phyloP scores from a whole-genome alignment of 2,797 vertebrate genomes.

The Manis crassicaudata region DNA sequence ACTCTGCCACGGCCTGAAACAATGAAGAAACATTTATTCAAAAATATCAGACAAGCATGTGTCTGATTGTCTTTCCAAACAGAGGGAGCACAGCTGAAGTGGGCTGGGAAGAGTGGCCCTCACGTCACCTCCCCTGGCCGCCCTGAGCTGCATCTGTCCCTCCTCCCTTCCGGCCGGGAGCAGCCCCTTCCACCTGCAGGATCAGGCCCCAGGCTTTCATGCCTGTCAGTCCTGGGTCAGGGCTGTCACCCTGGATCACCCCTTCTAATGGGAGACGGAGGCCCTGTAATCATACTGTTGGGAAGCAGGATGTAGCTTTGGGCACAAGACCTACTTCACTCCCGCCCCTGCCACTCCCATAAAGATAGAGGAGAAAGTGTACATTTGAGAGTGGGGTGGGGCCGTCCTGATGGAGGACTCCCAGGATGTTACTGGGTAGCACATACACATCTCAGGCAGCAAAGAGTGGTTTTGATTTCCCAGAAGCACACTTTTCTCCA shows the following conservation, averaged over 20 bases:
- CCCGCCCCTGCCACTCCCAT: too few species aligned
- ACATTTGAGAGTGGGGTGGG: neutral
- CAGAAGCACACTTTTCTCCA: slow-evolving; percentile 41
- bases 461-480: slow-evolving; percentile 26
- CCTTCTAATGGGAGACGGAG: slow-evolving; percentile 77
- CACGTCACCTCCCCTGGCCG: slow-evolving; percentile 73
- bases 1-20: neutral
- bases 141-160: slow-evolving; percentile 23
- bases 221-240: slow-evolving; percentile 77
- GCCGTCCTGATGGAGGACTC: neutral
- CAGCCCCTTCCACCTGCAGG: slow-evolving; percentile 79
- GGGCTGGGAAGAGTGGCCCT: slow-evolving; percentile 64
- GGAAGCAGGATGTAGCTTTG: slow-evolving; percentile 73
- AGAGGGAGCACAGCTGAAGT: slow-evolving; percentile 52
- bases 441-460: neutral
- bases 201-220: slow-evolving; percentile 78
- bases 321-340: slow-evolving; percentile 69
- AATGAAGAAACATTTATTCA: neutral
- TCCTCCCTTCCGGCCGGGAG: slow-evolving; percentile 55
- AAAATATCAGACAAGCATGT: neutral
- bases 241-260: slow-evolving; percentile 75
- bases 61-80: neutral
- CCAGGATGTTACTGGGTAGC: neutral
- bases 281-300: slow-evolving; percentile 79
- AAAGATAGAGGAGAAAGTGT: neutral